Evolutionary conservation across 1,140 invertebrate genomes (phyloP).

Genomic region (Aethina tumida): DNA sequence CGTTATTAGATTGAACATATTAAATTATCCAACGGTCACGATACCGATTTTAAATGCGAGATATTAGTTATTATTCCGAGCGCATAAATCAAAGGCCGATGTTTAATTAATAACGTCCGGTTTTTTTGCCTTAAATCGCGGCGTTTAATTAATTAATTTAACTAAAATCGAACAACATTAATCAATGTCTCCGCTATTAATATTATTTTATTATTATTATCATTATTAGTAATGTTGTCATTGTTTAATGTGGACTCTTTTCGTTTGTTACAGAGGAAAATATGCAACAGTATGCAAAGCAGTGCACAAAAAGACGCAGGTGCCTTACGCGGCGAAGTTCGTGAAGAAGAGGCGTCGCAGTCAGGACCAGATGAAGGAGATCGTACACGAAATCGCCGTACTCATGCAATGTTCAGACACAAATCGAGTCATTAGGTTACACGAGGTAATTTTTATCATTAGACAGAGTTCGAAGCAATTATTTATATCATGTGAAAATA

Average conservation of each 20-base stretch:
- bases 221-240: conserved; percentile 6
- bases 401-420: conserved; percentile 70
- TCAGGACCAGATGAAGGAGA: conserved; percentile 71
- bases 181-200: background rate
- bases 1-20: too few species aligned
- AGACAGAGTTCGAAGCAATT: too few species aligned
- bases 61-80: too few species aligned
- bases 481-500: too few species aligned
- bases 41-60: too few species aligned
- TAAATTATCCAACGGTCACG: too few species aligned
- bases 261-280: conserved; percentile 68
- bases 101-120: too few species aligned
- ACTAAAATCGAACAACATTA: background rate
- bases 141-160: too few species aligned
- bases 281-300: conserved; percentile 89
- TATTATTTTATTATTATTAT: background rate
- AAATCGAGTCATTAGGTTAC: conserved; percentile 71
- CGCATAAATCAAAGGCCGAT: too few species aligned
- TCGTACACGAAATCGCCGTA: conserved; percentile 84
- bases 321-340: conserved; percentile 91
- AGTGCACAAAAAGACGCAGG: conserved; percentile 69
- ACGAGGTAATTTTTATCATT: too few species aligned
- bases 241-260: conserved; percentile 14
- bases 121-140: too few species aligned
- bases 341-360: conserved; percentile 79